phyloP scores from a whole-genome alignment of 2,797 vertebrate genomes.

The Falco naumanni region DNA sequence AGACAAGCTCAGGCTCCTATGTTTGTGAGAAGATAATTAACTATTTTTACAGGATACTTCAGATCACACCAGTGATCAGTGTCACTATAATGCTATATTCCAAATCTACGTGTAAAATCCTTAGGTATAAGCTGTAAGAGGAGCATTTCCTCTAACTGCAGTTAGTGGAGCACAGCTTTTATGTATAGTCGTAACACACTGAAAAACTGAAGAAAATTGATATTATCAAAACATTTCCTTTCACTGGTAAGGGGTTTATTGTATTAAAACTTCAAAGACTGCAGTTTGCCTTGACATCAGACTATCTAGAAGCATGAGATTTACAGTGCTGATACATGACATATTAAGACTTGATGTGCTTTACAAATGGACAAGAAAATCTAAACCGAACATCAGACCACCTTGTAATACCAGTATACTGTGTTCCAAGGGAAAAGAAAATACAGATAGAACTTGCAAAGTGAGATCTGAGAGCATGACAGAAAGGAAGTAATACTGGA shows the following conservation, averaged over 20 bases:
- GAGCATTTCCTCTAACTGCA: not conserved
- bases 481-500: not conserved
- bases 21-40: not conserved
- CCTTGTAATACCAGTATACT: not conserved
- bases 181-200: not conserved
- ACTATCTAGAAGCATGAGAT: not conserved
- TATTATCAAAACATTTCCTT: not conserved
- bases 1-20: not conserved
- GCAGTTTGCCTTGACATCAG: not conserved
- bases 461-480: not conserved
- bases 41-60: not conserved
- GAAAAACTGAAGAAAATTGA: not conserved
- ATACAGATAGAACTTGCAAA: not conserved
- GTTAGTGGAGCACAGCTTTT: not conserved
- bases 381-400: not conserved
- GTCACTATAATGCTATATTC: not conserved
- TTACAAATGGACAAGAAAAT: not conserved
- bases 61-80: not conserved
- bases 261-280: constrained; percentile 34
- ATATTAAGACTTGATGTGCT: not conserved
- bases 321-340: not conserved
- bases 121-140: not conserved
- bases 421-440: not conserved
- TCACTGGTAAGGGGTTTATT: not conserved
- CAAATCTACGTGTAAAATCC: not conserved